Evolutionary conservation across 2,113 vertebrate species (phyloP), one percentile per base, ranked within the genome.

Genomic region (Edolisoma coerulescens): DNA sequence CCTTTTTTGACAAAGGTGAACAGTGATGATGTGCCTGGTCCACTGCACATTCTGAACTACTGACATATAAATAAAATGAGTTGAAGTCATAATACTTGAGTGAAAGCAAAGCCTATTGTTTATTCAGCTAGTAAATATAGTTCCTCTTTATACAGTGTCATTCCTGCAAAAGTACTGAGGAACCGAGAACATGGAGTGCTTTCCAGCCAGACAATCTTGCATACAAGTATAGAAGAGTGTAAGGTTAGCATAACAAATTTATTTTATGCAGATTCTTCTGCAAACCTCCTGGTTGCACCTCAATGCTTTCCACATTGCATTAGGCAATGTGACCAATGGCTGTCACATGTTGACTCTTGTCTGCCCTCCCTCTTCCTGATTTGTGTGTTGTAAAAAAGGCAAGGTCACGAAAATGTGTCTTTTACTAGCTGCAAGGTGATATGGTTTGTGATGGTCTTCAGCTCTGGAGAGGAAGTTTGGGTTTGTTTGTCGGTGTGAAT

Each of bases 71-170:
- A 95, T 96, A 92, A 93, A 97, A 96, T 76, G 92, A 95, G 84
- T 71, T 92, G 86, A 95, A 96, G 94, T 94, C 78, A 14, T 87
- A 93, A 91, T 94, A 89, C 90, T 73, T 95, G 94, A 94, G 88
- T 91, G 87, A 93, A 97, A 95, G 90, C 87, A 89, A 96, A 96
- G 95, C 93, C 91, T 94, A 77, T 92, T 95, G 93, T 97, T 96
- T 97, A 94, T 97, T 96, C 94, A 87, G 79, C 86, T 93, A 87
- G 89, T 93, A 91, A 96, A 90, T 93, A 94, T 68, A 87, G 71
- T 90, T 63, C 65, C 86, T 90, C 73, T 87, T 90, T 95, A 92
- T 89, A 45, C 47, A 57, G 63, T 87, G 92, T 89, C 92, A 90
- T 80, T 95, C 92, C 94, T 95, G 95, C 93, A 87, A 77, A 96